These are phyloP conservation scores for Bombus superbus DNA, from an alignment of 1,140 invertebrate species.

Conservation along the genomic window DNA sequence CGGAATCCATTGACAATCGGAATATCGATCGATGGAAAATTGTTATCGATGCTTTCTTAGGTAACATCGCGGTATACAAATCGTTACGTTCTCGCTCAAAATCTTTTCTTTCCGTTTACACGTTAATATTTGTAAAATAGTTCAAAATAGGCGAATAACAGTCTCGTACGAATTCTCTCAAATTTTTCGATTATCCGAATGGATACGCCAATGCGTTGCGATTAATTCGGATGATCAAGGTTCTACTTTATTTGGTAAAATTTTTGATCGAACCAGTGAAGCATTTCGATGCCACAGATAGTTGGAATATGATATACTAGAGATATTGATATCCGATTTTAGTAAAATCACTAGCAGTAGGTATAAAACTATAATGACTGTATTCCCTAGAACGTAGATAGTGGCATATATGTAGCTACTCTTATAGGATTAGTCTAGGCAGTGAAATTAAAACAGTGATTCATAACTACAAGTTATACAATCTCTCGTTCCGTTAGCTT, in stretches of 20 bases:
- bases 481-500: background rate
- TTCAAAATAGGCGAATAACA: too few species aligned
- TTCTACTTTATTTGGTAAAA: background rate
- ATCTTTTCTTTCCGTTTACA: too few species aligned
- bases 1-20: background rate
- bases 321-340: conserved; percentile 9
- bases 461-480: conserved; percentile 4
- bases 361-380: conserved; percentile 5
- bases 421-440: background rate
- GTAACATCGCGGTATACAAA: too few species aligned
- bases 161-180: too few species aligned
- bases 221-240: background rate
- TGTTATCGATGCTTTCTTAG: too few species aligned
- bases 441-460: conserved; percentile 2
- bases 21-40: too few species aligned
- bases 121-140: too few species aligned
- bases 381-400: conserved; percentile 3
- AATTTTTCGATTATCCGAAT: too few species aligned
- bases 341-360: conserved; percentile 9
- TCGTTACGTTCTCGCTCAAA: too few species aligned
- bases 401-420: background rate
- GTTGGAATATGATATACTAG: background rate
- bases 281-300: background rate
- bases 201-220: too few species aligned
- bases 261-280: background rate